Base-by-base conservation (phyloP, 2,888 invertebrate genomes). In the Eristalis intricaria region DNA sequence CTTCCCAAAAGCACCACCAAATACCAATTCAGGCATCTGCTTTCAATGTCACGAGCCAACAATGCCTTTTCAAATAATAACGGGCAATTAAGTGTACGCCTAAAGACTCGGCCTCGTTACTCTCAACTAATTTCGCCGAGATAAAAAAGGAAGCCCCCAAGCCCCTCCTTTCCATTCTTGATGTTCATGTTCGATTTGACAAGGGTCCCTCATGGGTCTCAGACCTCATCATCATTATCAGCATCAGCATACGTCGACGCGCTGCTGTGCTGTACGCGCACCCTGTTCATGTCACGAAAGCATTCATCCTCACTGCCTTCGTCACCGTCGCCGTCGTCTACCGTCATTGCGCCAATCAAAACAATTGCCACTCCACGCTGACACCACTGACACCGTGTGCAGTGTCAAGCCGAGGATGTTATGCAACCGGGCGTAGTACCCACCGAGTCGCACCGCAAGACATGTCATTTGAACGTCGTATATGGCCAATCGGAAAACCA, bases 251-350 rank as follows among this genome's bases (percentile, higher is more conserved):
- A 77, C n/a, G n/a, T n/a, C 50, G 61, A 56, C 29, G 77, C 58
- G 50, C 7, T 69, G 68, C 56, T 73, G 38, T 73, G 38, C 40
- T 60, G 19, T 71, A 61, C 50, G 58, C 65, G 61, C 75, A 43
- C 43, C 68, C 70, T 69, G 77, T 81, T 86, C 83, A 83, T 75
- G 82, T 82, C 86, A 78, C 78, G 78, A 86, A 65, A 78, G 38
- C 75, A 82, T 82, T 82, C 69, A 81, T 74, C 73, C 73, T 70
- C 77, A 60, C 63, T 69, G 61, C 50, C 68, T 26, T 74, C 69
- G 78, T 84, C 78, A 65, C 29, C 26, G 58, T 58, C 32, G 32
- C 58, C 50, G 75, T 71, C 71, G 76, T 71, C 64, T 40, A 40
- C 58, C 50, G 75, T 71, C 71, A 80, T 71, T 63, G 50, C 8